A percentile compares a stretch with the other conserved stretches of the same genome.
Conservation (phyloP, 2,113 vertebrate species). For the Astatoreochromis straeleni region DNA sequence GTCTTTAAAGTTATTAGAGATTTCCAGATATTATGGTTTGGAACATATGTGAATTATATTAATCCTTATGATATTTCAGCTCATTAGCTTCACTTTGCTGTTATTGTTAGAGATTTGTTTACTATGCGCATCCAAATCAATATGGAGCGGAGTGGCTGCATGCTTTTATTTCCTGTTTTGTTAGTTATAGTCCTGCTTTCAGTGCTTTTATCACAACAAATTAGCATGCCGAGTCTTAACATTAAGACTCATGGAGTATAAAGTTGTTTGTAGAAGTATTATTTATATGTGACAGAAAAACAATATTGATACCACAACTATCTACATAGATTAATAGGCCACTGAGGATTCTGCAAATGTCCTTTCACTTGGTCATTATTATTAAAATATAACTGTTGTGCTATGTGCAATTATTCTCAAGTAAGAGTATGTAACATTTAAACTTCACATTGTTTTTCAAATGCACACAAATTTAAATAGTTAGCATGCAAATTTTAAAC, state of each 20-base stretch:
- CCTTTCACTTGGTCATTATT: neutral
- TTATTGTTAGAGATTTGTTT: neutral
- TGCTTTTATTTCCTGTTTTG: neutral
- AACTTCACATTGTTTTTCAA: slow-evolving; percentile 8
- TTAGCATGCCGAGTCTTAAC: neutral
- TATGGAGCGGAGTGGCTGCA: neutral
- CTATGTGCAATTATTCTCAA: neutral
- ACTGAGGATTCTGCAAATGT: neutral
- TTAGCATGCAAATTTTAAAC: slow-evolving; percentile 63
- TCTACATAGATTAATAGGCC: neutral
- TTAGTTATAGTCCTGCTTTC: neutral
- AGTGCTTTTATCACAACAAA: neutral
- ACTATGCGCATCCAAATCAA: neutral
- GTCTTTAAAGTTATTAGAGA: neutral
- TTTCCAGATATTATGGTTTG: neutral
- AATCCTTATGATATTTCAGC: neutral
- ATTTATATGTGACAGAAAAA: neutral
- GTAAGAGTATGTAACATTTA: neutral
- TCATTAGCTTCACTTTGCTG: neutral
- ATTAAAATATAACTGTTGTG: neutral
- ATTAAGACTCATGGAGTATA: neutral
- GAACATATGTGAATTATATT: neutral
- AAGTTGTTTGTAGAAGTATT: neutral
- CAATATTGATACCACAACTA: neutral
- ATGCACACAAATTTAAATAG: slow-evolving; percentile 14